Evolutionary conservation across 2,888 invertebrate species (phyloP).

Genomic region (Archaeoteleia sp.): DNA sequence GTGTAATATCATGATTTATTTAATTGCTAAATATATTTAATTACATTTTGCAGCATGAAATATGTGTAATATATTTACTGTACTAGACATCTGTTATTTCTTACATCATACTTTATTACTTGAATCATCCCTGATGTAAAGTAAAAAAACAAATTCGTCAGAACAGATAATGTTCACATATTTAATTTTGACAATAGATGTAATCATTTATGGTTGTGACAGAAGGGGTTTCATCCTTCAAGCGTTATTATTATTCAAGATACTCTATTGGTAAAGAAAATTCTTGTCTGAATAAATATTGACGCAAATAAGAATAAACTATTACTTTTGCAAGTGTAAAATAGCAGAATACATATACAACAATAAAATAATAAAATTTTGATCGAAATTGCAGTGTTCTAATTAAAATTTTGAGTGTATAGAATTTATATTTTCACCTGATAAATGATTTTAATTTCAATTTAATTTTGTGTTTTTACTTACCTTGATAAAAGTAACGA

Average conservation of each 20-base stretch:
- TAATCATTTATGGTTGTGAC: conserved; percentile 39
- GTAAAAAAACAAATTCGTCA: too few species aligned
- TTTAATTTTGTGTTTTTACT: too few species aligned
- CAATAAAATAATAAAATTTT: conserved; percentile 25
- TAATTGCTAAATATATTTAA: too few species aligned
- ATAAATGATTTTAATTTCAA: too few species aligned
- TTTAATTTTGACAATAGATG: conserved; percentile 9
- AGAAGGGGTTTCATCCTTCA: conserved; percentile 12
- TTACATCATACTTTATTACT: too few species aligned
- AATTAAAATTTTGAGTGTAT: not conserved
- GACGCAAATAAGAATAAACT: conserved; percentile 29
- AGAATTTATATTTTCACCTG: too few species aligned
- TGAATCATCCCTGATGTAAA: too few species aligned
- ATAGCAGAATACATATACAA: conserved; percentile 43
- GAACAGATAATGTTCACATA: conserved; percentile 1
- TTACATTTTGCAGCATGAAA: too few species aligned
- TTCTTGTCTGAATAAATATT: conserved; percentile 15
- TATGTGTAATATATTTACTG: too few species aligned
- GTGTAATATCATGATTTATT: too few species aligned
- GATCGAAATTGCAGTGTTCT: conserved; percentile 4
- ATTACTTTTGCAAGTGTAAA: conserved; percentile 41
- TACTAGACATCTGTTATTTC: too few species aligned
- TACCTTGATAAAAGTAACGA: conserved; percentile 71
- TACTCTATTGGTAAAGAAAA: conserved; percentile 22
- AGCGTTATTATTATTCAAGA: conserved; percentile 22